phyloP scores from a whole-genome alignment of 2,113 vertebrate genomes.

The Scomber colias region DNA sequence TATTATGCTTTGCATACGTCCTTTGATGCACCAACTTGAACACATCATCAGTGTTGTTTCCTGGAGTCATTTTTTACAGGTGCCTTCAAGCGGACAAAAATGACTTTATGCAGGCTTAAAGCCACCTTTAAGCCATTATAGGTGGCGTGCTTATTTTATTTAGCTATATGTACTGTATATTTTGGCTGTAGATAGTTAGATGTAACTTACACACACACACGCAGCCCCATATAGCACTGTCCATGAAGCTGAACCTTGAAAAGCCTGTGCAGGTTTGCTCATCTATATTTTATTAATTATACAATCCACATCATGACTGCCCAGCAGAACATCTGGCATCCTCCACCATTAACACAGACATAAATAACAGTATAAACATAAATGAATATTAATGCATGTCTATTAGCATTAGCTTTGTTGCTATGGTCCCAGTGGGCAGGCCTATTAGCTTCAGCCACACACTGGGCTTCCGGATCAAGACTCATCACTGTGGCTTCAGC shows the following conservation, averaged over 20 bases:
- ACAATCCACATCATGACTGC: conserved; percentile 17
- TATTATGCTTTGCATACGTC: too few relatives aligned
- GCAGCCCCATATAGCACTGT: too few relatives aligned
- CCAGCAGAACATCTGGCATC: conserved; percentile 52
- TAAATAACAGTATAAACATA: conserved; percentile 63
- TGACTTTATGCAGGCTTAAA: too few relatives aligned
- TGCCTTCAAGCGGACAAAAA: neutral
- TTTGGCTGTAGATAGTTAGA: neutral
- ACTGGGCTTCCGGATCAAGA: conserved; percentile 21
- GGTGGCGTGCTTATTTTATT: neutral
- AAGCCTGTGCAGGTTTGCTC: conserved; percentile 15
- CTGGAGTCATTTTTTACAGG: too few relatives aligned
- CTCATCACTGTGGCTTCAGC: conserved; percentile 23
- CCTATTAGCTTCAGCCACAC: conserved; percentile 53
- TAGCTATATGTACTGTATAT: neutral
- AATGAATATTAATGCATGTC: conserved; percentile 70
- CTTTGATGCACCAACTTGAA: too few relatives aligned
- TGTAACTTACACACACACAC: neutral
- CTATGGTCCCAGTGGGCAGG: conserved; percentile 51
- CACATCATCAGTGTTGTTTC: too few relatives aligned
- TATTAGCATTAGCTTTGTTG: conserved; percentile 72
- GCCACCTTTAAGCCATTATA: neutral
- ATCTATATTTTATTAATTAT: conserved; percentile 52
- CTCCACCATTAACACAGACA: conserved; percentile 57
- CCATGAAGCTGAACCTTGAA: conserved; percentile 6